Evolutionary conservation across 2,888 invertebrate species (phyloP).

Genomic region (Amblyteles armatorius): DNA sequence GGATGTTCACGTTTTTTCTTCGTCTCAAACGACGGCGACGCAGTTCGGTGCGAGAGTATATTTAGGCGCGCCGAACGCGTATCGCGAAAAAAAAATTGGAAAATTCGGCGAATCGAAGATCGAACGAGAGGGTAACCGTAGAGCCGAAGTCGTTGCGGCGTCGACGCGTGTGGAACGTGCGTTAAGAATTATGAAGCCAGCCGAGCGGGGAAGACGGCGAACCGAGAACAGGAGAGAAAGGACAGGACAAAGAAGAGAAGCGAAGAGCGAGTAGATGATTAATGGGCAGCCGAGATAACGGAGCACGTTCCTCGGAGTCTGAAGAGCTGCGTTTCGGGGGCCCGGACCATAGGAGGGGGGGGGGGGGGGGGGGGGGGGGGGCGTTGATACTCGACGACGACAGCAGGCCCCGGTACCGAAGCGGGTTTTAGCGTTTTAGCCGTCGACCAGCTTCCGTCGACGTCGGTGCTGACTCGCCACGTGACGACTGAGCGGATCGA

Average conservation of each 20-base stretch:
- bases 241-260: slow-evolving; percentile 8
- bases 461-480: slow-evolving; percentile 44
- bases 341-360: background rate
- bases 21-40: too few relatives aligned
- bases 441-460: slow-evolving; percentile 23
- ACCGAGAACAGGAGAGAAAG: slow-evolving; percentile 1
- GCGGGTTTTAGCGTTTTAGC: slow-evolving; percentile 28
- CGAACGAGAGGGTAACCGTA: background rate
- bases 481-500: slow-evolving; percentile 60
- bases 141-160: background rate
- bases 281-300: slow-evolving; percentile 54
- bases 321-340: slow-evolving; percentile 21
- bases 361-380: slow-evolving; percentile 14
- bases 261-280: slow-evolving; percentile 40
- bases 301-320: slow-evolving; percentile 35
- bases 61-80: too few relatives aligned
- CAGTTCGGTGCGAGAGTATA: too few relatives aligned
- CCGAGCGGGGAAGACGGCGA: background rate
- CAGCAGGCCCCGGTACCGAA: background rate
- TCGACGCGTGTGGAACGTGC: background rate
- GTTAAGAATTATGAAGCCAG: background rate
- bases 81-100: too few relatives aligned
- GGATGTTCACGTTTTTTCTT: too few relatives aligned
- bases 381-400: slow-evolving; percentile 27
- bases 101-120: too few relatives aligned